Evolutionary conservation across 2,888 invertebrate species (phyloP).

Genomic region (Amphipyra tragopoginis): DNA sequence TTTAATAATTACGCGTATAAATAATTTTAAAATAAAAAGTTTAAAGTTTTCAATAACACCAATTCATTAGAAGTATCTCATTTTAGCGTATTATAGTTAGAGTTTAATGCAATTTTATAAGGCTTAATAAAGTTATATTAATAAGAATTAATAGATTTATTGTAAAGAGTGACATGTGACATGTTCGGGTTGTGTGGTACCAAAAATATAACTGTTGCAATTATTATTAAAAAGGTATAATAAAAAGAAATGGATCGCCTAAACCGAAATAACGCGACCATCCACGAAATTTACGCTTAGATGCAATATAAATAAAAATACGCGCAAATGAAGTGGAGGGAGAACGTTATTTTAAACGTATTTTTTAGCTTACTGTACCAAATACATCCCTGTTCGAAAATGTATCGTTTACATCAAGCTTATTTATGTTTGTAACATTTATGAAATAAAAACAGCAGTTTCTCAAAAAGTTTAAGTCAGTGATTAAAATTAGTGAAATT

Average conservation of each 20-base stretch:
- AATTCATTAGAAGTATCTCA: slow-evolving; percentile 42
- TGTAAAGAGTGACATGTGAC: slow-evolving; percentile 37
- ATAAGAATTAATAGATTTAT: slow-evolving; percentile 30
- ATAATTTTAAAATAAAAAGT: slow-evolving; percentile 24
- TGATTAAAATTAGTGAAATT: no score
- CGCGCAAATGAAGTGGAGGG: no score
- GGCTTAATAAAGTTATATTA: slow-evolving; percentile 49
- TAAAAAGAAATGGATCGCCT: no score
- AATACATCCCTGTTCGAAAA: slow-evolving; percentile 18
- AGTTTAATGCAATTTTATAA: slow-evolving; percentile 51
- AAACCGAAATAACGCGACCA: no score
- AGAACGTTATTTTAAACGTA: no score
- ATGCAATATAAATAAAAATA: no score
- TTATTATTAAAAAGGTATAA: slow-evolving; percentile 7
- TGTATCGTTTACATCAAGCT: no score
- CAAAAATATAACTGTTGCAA: slow-evolving; percentile 45
- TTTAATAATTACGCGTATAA: slow-evolving; percentile 31
- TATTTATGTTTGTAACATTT: no score
- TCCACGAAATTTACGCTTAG: no score
- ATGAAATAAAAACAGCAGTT: no score
- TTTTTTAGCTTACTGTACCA: slow-evolving; percentile 15
- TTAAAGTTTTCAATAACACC: slow-evolving; percentile 42
- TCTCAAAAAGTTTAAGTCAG: no score
- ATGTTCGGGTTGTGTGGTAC: slow-evolving; percentile 55
- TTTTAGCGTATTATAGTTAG: slow-evolving; percentile 43